Base-by-base conservation (phyloP, 2,113 vertebrate genomes). In the Geococcyx californianus region DNA sequence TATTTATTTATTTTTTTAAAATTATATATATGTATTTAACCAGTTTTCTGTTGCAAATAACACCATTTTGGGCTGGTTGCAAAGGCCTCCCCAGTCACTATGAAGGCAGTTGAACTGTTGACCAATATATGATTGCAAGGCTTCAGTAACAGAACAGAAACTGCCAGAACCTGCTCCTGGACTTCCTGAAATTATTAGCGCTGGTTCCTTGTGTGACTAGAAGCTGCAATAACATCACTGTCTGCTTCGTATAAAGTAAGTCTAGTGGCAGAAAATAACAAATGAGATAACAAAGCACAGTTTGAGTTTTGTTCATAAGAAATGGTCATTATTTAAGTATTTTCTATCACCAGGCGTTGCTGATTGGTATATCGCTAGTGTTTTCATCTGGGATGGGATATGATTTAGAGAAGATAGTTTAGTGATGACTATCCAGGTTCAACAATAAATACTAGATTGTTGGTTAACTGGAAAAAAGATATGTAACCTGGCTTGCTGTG, bases 121-220 rank as follows among this genome's bases (percentile, higher is more conserved):
- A n/a, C n/a, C n/a, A n/a, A n/a, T n/a, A n/a, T n/a, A n/a, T 0
- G 0, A 52, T 18, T 77, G 10, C 25, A 62, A 5, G 28, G 13
- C 49, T 76, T 64, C 26, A 56, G 45, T 31, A 83, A 15, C 23
- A 66, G 33, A 92, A 68, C 55, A 88, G 34, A 74, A 87, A 0
- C 15, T 73, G 15, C 20, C 60, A 83, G 51, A 74, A 66, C 13
- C 20, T 73, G 6, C 33, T 55, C 23, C 63, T 47, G 33, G 11
- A 19, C 55, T 17, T 13, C 19, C 15, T 66, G 14, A 59, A 89
- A 47, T 38, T 55, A 12, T 26, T 45, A 38, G 21, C 29, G 17
- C 19, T 21, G 4, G 6, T 75, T 69, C 13, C 24, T 69, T 33
- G 38, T 4, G 4, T 34, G 45, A 26, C 21, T 45, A 17, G 34